Base-by-base conservation (phyloP, 2,113 vertebrate species). In the Tachycineta bicolor region DNA sequence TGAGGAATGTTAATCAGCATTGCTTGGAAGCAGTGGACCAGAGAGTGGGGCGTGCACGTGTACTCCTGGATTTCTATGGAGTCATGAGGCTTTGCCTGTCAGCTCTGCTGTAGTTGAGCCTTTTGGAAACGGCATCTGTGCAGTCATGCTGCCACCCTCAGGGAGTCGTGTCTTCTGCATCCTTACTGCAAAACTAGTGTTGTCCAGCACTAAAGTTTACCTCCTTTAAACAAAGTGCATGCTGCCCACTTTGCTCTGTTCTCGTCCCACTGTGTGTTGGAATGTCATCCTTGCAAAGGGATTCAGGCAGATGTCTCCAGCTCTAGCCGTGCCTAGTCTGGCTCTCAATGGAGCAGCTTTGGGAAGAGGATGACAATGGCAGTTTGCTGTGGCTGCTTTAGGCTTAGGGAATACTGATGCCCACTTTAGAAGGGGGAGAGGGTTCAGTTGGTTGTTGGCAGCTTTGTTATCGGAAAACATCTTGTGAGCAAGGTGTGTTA, bases 31-130 rank as follows among this genome's bases (percentile, higher is more conserved):
- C 11, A 6, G 39, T 37, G 52, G 31, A 49, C 23, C 37, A 33
- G n/a, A 18, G 44, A 55, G 67, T 3, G 3, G 25, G 24, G 19
- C 60, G 17, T 71, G 33, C 34, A 11, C 0, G 0, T n/a, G 12
- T 31, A 2, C 33, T 70, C 16, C 28, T 15, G 17, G 37, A n/a
- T 64, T 81, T 79, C 53, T 15, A 0, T 14, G 67, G 43, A 59
- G 39, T 53, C 52, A 58, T 24, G 28, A 58, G 44, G 24, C 28
- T 78, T 58, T 90, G 29, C 39, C n/a, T 41, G 9, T 52, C 21
- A 47, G 50, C 39, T 22, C 26, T 65, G 5, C 0, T 37, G 10
- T 7, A 75, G 41, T 33, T 47, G 53, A 82, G 21, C 15, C 25
- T 26, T 21, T 39, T 10, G 37, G 37, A 37, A 10, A 43, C 4